phyloP scores from a whole-genome alignment of 92 coral and sea anemone genomes.

The Porites cylindrica region DNA sequence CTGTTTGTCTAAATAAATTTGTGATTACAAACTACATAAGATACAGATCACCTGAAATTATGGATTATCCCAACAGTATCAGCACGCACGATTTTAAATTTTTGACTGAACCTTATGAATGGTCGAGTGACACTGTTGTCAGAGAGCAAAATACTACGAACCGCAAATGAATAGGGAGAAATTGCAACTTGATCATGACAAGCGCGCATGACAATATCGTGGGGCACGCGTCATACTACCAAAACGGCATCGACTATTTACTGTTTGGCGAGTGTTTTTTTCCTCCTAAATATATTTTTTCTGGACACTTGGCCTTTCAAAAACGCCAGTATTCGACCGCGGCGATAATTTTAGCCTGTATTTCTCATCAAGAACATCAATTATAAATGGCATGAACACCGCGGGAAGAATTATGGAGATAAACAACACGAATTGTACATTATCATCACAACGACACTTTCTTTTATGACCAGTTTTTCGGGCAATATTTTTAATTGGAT shows the following conservation, averaged over 20 bases:
- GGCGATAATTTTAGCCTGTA: conserved; percentile 45
- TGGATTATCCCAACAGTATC: conserved; percentile 8
- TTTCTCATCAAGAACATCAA: conserved; percentile 52
- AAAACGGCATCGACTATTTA: background rate
- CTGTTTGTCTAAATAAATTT: conserved; percentile 43
- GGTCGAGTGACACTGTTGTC: conserved; percentile 69
- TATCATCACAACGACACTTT: conserved; percentile 20
- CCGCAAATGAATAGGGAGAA: conserved; percentile 78
- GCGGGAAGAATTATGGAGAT: conserved; percentile 37
- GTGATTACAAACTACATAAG: conserved; percentile 25
- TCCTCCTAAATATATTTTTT: background rate
- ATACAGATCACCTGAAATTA: conserved; percentile 10
- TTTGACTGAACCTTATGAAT: conserved; percentile 59
- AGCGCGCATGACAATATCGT: background rate
- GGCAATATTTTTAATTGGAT: conserved; percentile 1
- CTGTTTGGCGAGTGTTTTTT: background rate
- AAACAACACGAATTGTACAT: conserved; percentile 46
- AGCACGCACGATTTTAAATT: background rate
- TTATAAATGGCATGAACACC: conserved; percentile 39
- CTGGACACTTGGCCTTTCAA: background rate
- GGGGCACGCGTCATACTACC: conserved; percentile 24
- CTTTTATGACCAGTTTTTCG: conserved; percentile 2
- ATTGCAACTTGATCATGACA: conserved; percentile 60
- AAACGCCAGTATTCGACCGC: conserved; percentile 28
- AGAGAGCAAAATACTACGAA: conserved; percentile 55